Percentiles rank a stretch among this genome's conserved stretches.
Conservation (phyloP, 2,797 vertebrate species). For the Cheirogaleus major region DNA sequence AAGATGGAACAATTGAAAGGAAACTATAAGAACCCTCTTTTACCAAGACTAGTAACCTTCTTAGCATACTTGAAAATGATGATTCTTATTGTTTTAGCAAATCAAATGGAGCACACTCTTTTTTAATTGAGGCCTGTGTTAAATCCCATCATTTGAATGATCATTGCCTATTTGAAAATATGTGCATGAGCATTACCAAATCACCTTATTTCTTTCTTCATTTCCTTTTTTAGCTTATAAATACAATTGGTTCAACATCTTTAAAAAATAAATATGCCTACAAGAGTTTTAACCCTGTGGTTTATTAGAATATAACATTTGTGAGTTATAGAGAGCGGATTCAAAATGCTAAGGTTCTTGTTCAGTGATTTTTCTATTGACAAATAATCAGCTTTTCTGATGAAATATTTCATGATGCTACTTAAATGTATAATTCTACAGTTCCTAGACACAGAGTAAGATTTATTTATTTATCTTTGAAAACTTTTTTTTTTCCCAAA, state of each 20-base stretch:
- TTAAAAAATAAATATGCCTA: constrained; percentile 37
- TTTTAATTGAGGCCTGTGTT: constrained; percentile 52
- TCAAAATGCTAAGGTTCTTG: constrained; percentile 11
- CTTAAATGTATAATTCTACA: neutral
- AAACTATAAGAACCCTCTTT: neutral
- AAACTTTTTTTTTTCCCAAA: neutral
- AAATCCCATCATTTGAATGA: constrained; percentile 25
- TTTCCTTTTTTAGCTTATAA: constrained; percentile 41
- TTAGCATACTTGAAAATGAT: constrained; percentile 27
- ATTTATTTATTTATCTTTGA: constrained; percentile 1
- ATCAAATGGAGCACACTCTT: constrained; percentile 41
- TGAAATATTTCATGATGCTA: neutral
- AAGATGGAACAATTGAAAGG: constrained; percentile 30
- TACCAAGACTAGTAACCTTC: constrained; percentile 41
- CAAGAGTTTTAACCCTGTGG: neutral
- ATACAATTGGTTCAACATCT: constrained; percentile 22
- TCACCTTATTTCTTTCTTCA: neutral
- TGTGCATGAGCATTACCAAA: neutral
- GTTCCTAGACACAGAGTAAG: neutral
- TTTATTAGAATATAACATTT: constrained; percentile 49
- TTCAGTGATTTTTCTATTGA: constrained; percentile 19
- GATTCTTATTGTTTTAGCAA: constrained; percentile 58
- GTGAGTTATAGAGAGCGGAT: neutral
- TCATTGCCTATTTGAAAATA: constrained; percentile 55
- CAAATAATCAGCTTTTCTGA: neutral